Conservation (phyloP, 2,113 vertebrate species). For the Zosterops japonicus region DNA sequence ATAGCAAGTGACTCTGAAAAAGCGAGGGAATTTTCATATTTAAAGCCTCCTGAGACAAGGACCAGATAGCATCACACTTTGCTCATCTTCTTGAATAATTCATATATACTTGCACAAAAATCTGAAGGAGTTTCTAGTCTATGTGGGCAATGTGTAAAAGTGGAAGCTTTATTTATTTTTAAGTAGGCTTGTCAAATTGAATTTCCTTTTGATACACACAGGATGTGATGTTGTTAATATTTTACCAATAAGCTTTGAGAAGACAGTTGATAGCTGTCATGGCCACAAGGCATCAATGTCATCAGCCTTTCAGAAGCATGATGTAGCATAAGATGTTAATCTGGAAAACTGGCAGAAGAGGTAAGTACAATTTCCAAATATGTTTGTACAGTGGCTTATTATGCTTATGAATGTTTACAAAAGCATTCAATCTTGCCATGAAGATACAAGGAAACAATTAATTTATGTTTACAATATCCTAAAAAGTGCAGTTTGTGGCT, state of each 20-base stretch:
- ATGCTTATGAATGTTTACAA: neutral
- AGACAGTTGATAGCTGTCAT: neutral
- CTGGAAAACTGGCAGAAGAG: neutral
- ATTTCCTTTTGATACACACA: neutral
- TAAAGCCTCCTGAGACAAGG: slow-evolving; percentile 35
- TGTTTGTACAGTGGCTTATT: neutral
- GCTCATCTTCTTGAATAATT: slow-evolving; percentile 47
- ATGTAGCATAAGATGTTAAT: neutral
- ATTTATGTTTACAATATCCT: neutral
- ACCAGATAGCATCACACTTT: slow-evolving; percentile 4
- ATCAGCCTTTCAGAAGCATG: neutral
- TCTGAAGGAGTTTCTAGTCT: slow-evolving; percentile 12
- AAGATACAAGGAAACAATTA: neutral
- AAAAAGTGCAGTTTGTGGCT: neutral
- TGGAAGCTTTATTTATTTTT: slow-evolving; percentile 24
- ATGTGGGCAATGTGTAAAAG: neutral
- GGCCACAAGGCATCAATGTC: neutral
- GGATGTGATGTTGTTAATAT: neutral
- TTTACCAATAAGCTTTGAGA: slow-evolving; percentile 15
- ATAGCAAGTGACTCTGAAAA: slow-evolving; percentile 16
- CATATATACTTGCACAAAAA: neutral
- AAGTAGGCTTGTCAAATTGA: neutral
- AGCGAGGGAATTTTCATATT: slow-evolving; percentile 38
- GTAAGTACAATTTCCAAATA: neutral
- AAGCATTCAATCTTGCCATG: neutral